These are phyloP conservation scores for Ciconia stormi DNA, from an alignment of 2,113 vertebrate species.

Conservation along the genomic window DNA sequence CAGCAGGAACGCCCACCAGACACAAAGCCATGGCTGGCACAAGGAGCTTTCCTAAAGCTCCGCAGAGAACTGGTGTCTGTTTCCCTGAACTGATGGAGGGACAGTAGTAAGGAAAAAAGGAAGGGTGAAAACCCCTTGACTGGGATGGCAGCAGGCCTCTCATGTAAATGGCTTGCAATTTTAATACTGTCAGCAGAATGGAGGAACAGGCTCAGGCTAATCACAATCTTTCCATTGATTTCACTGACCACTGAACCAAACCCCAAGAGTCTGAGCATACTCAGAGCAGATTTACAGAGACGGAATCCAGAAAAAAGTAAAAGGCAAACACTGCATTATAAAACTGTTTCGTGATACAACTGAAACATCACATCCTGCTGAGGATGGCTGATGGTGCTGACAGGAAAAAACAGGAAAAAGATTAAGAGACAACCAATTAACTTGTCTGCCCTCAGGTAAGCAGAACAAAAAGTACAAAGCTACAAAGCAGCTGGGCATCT, in stretches of 20 bases:
- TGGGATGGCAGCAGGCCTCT: neutral
- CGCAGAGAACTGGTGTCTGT: neutral
- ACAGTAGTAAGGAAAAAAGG: neutral
- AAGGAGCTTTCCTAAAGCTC: neutral
- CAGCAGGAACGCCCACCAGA: neutral
- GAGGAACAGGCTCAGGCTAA: neutral
- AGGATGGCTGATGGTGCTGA: neutral
- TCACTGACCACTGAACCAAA: neutral
- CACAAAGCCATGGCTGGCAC: neutral
- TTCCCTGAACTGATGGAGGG: neutral
- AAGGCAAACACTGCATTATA: neutral
- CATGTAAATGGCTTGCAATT: neutral
- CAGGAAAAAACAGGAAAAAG: neutral
- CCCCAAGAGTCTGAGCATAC: neutral
- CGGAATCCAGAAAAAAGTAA: neutral
- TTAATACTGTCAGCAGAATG: neutral
- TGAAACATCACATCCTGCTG: neutral
- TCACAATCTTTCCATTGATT: neutral
- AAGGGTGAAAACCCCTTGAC: neutral
- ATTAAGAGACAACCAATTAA: neutral
- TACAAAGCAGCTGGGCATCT: neutral
- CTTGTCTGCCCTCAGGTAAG: neutral
- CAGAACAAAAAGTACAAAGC: neutral
- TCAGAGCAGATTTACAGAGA: neutral
- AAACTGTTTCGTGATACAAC: neutral